phyloP scores from a whole-genome alignment of 2,113 vertebrate genomes.

The Spea multiplicata region DNA sequence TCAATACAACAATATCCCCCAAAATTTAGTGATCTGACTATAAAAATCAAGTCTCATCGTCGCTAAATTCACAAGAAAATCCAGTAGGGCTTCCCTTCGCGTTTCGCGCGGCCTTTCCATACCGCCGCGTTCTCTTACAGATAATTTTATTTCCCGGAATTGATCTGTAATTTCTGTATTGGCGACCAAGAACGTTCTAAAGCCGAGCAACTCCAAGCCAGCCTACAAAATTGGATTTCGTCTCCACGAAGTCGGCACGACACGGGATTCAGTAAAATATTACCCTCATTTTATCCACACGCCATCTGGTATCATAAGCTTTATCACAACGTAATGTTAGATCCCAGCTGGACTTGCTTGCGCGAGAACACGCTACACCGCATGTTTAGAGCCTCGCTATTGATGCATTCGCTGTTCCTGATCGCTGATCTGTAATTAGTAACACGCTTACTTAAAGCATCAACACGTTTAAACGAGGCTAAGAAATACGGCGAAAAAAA shows the following conservation, averaged over 20 bases:
- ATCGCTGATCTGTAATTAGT: slow-evolving; percentile 42
- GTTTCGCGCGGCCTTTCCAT: neutral
- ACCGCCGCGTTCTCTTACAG: no score
- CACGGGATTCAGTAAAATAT: slow-evolving; percentile 21
- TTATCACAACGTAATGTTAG: slow-evolving; percentile 32
- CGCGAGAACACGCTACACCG: slow-evolving; percentile 5
- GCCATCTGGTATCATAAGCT: slow-evolving; percentile 37
- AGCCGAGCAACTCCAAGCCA: neutral
- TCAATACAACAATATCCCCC: no score
- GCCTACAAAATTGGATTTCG: slow-evolving; percentile 18
- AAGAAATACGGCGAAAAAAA: neutral
- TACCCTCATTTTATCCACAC: slow-evolving; percentile 7
- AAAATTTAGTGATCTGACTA: no score
- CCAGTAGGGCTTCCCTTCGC: neutral
- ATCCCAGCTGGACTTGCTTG: slow-evolving; percentile 34
- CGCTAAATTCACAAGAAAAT: neutral
- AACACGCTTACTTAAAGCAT: slow-evolving; percentile 17
- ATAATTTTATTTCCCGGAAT: neutral
- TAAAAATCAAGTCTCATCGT: neutral
- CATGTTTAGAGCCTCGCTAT: slow-evolving; percentile 4
- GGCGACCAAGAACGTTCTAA: neutral
- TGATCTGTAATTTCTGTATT: slow-evolving; percentile 3
- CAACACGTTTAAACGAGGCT: neutral
- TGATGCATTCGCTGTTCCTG: slow-evolving; percentile 20
- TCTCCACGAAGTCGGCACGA: neutral